Conservation (phyloP, 53 echinoderm and acorn worm genomes). For the Stichopus horrens region DNA sequence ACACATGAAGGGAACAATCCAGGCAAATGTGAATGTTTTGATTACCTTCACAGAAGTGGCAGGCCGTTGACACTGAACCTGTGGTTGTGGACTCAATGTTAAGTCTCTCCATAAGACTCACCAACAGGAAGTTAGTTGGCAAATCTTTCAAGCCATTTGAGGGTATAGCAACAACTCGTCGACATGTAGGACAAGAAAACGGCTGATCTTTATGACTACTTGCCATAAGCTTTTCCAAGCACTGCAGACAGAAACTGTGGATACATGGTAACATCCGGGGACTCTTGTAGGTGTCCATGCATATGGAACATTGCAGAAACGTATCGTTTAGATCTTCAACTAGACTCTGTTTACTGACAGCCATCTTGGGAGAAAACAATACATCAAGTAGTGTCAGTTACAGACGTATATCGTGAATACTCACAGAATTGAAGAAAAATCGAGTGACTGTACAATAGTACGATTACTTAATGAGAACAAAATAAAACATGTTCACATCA, state of each 20-base stretch:
- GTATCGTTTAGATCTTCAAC: background rate
- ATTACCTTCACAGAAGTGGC: background rate
- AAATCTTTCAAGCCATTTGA: slow-evolving; percentile 9
- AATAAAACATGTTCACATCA: too few relatives aligned
- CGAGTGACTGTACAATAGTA: too few relatives aligned
- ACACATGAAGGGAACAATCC: background rate
- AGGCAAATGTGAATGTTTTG: background rate
- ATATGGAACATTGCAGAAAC: slow-evolving; percentile 13
- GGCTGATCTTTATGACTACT: background rate
- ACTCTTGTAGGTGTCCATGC: slow-evolving; percentile 2
- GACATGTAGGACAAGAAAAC: slow-evolving; percentile 20
- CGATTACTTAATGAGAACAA: too few relatives aligned
- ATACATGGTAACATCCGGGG: slow-evolving; percentile 23
- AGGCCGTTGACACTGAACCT: background rate
- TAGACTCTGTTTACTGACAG: background rate
- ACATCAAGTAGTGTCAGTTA: too few relatives aligned
- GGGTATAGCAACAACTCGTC: background rate
- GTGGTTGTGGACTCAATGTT: background rate
- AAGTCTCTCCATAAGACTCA: slow-evolving; percentile 16
- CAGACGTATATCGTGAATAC: too few relatives aligned
- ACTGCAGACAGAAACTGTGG: slow-evolving; percentile 32
- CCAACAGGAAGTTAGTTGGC: background rate
- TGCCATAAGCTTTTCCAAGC: background rate
- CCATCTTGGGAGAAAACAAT: background rate
- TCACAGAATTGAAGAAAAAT: too few relatives aligned